These are phyloP conservation scores for Percopsis transmontana DNA, from an alignment of 2,113 vertebrate species.

Conservation along the genomic window DNA sequence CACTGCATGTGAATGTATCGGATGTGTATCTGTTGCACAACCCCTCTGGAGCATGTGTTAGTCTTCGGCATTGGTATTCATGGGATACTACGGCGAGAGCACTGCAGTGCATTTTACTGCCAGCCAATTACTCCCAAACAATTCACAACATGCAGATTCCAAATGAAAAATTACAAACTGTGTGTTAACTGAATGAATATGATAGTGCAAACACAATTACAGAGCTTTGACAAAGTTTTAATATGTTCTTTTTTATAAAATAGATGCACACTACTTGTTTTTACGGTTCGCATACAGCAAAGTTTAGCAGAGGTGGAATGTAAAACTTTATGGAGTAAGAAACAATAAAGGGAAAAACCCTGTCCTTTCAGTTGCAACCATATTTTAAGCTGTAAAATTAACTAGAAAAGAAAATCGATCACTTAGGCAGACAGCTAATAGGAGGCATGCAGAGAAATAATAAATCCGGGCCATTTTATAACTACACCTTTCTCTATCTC, in stretches of 20 bases:
- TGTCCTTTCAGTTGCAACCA: not conserved
- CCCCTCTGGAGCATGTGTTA: not conserved
- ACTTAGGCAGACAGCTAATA: not conserved
- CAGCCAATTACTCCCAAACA: slow-evolving; percentile 71
- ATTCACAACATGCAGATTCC: slow-evolving; percentile 67
- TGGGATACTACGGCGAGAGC: slow-evolving; percentile 28
- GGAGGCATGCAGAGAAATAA: not conserved
- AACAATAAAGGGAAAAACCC: not conserved
- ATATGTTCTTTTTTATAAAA: slow-evolving; percentile 5
- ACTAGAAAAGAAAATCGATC: not conserved
- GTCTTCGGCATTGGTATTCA: slow-evolving; percentile 63
- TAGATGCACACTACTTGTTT: not conserved
- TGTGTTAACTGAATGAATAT: slow-evolving; percentile 47
- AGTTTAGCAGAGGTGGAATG: not conserved
- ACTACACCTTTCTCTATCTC: not conserved
- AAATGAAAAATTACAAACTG: slow-evolving; percentile 67
- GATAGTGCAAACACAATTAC: slow-evolving; percentile 31
- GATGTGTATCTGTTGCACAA: too few species aligned
- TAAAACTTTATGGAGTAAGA: not conserved
- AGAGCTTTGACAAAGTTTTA: slow-evolving; percentile 47
- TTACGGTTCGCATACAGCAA: not conserved
- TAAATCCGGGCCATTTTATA: not conserved
- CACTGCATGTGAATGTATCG: not conserved
- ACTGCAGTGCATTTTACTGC: slow-evolving; percentile 54
- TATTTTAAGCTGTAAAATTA: not conserved